Evolutionary conservation across 2,888 invertebrate genomes (phyloP).

Genomic region (Heliconius ethilla): DNA sequence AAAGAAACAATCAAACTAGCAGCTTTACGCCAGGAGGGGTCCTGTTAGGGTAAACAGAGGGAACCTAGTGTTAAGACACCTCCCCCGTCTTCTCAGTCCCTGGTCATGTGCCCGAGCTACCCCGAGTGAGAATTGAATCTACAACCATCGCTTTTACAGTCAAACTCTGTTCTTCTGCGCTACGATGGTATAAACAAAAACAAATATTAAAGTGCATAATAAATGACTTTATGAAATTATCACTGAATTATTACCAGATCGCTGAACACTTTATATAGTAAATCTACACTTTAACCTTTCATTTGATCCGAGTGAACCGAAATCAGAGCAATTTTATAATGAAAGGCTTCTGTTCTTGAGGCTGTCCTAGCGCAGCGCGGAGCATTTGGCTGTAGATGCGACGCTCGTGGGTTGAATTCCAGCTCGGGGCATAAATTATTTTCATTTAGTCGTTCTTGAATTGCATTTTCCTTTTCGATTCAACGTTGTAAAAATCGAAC

Average conservation of each 20-base stretch:
- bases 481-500: too few relatives aligned
- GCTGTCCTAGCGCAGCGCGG: background rate
- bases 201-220: background rate
- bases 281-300: background rate
- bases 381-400: too few relatives aligned
- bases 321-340: conserved; percentile 5
- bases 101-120: background rate
- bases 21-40: too few relatives aligned
- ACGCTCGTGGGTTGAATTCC: too few relatives aligned
- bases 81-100: too few relatives aligned
- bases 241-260: background rate
- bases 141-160: background rate
- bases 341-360: background rate
- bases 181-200: background rate
- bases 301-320: background rate
- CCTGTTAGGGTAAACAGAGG: too few relatives aligned
- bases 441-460: too few relatives aligned
- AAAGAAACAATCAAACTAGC: too few relatives aligned
- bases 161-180: too few relatives aligned
- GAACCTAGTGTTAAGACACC: too few relatives aligned
- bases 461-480: too few relatives aligned
- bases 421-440: too few relatives aligned
- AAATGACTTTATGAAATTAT: background rate
- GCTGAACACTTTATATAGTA: conserved; percentile 1
- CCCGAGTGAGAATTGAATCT: background rate